These are phyloP conservation scores for Lanius collurio DNA, from an alignment of 2,113 vertebrate genomes.

Conservation along the genomic window DNA sequence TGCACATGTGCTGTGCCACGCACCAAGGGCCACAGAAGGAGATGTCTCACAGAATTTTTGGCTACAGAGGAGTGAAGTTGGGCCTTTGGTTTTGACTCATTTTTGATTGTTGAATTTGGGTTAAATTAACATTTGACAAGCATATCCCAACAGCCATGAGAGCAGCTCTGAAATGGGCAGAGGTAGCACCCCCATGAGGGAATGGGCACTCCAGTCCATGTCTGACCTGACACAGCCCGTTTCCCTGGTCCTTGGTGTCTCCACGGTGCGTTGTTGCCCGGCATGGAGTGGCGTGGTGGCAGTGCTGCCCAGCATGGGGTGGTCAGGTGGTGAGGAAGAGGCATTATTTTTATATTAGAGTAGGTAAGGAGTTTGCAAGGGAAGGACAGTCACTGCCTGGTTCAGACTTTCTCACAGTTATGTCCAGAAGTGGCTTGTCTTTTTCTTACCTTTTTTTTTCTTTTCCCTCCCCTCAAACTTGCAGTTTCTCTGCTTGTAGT, in stretches of 20 bases:
- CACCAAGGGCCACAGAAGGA: not conserved
- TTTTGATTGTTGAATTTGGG: not conserved
- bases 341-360: not conserved
- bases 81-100: not conserved
- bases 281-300: not conserved
- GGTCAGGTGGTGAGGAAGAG: not conserved
- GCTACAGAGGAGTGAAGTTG: not conserved
- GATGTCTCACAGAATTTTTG: rapidly evolving
- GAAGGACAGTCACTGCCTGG: rapidly evolving
- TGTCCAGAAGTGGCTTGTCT: not conserved
- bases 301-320: rapidly evolving
- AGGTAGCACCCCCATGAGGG: no score
- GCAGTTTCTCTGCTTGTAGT: not conserved
- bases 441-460: not conserved
- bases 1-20: not conserved
- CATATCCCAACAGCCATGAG: rapidly evolving
- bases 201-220: rapidly evolving
- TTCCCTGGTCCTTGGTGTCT: not conserved
- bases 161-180: rapidly evolving
- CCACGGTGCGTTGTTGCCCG: not conserved
- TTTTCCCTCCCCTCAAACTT: not conserved
- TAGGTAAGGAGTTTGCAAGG: rapidly evolving
- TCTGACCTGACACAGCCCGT: no score
- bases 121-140: not conserved
- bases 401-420: not conserved